Conservation (phyloP, 2,888 invertebrate genomes). For the Lasioglossum oenotherae region DNA sequence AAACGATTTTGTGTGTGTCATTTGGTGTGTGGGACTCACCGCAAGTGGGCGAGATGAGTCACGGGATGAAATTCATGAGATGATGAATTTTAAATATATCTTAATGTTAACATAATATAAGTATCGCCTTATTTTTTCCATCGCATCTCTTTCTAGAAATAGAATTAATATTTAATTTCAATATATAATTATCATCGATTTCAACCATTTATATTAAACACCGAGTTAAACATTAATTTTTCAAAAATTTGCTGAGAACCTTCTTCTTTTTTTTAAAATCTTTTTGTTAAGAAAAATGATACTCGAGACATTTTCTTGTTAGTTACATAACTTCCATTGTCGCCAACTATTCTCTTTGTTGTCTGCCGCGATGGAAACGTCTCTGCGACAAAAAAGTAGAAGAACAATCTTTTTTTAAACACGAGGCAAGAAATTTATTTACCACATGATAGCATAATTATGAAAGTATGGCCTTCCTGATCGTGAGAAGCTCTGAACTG, state of each 20-base stretch:
- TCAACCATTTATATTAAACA: not conserved
- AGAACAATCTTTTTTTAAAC: not conserved
- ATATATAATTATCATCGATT: not conserved
- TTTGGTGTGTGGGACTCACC: not conserved
- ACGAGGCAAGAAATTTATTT: not conserved
- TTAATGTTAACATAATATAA: not conserved
- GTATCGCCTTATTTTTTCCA: not conserved
- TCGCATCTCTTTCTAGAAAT: not conserved
- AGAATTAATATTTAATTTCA: not conserved
- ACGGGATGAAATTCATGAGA: conserved; percentile 12
- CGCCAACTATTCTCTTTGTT: not conserved
- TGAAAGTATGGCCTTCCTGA: conserved; percentile 1
- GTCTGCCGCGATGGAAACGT: not conserved
- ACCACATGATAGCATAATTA: not conserved
- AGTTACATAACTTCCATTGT: not conserved
- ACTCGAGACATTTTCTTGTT: not conserved
- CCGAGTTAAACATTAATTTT: not conserved
- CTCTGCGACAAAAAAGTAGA: not conserved
- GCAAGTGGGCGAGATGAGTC: conserved; percentile 7
- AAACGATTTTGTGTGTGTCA: not conserved
- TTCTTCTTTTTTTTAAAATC: too few relatives aligned
- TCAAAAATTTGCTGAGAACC: not conserved
- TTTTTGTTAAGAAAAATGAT: not conserved
- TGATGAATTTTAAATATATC: conserved; percentile 1
- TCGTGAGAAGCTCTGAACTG: not conserved